A percentile compares a stretch with the other conserved stretches of the same genome.
phyloP scores from a whole-genome alignment of 1,140 invertebrate species.

The Orchesella cincta region DNA sequence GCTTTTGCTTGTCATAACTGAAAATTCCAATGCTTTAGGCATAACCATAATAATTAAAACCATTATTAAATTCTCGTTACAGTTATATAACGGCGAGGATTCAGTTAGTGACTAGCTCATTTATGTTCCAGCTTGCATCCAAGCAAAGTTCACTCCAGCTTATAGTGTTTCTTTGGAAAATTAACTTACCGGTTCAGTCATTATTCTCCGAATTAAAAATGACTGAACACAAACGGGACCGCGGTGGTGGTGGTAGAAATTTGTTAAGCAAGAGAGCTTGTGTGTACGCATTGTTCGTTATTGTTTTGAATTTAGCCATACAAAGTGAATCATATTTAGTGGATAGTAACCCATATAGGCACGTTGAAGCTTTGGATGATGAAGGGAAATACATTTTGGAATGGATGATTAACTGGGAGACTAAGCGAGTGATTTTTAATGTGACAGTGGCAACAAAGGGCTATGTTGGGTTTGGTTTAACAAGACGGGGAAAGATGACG shows the following conservation, averaged over 20 bases:
- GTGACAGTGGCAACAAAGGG: not conserved
- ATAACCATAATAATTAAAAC: too few relatives aligned
- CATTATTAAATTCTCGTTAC: too few relatives aligned
- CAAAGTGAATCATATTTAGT: not conserved
- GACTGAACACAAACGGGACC: not conserved
- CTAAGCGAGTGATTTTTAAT: conserved; percentile 13
- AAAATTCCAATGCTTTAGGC: too few relatives aligned
- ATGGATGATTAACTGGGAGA: conserved; percentile 8
- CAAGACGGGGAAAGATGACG: not conserved
- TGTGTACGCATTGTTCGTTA: not conserved
- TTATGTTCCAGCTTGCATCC: not conserved
- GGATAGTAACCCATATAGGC: conserved; percentile 6
- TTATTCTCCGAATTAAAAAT: not conserved
- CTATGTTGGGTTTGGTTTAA: not conserved
- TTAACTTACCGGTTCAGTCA: too few relatives aligned
- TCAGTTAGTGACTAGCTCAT: not conserved
- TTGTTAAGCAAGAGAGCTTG: not conserved
- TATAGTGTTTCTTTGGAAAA: not conserved
- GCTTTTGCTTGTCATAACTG: too few relatives aligned
- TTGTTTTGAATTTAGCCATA: not conserved
- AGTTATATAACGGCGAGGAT: not conserved
- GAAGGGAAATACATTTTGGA: conserved; percentile 20
- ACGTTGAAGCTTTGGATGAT: not conserved
- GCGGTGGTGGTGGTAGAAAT: too few relatives aligned
- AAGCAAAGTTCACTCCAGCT: not conserved